Conservation (phyloP, 2,888 invertebrate genomes). For the Sepiola atlantica region DNA sequence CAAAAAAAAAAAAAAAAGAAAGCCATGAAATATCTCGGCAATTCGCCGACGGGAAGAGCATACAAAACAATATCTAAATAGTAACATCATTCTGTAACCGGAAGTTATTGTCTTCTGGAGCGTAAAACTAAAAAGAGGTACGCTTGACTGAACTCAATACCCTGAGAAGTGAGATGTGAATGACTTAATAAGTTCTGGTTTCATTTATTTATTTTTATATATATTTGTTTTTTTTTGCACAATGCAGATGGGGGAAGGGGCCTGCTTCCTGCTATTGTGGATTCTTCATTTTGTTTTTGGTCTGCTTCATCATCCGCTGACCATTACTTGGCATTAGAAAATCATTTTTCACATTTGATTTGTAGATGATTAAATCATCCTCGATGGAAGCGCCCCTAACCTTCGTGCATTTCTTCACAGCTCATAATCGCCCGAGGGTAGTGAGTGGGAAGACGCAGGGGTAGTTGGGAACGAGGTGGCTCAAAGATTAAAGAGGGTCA, state of each 20-base stretch:
- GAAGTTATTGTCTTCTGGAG: neutral
- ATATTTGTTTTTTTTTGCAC: neutral
- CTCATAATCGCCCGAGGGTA: neutral
- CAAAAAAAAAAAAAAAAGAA: neutral
- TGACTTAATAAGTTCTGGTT: neutral
- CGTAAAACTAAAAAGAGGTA: constrained; percentile 19
- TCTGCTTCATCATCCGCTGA: neutral
- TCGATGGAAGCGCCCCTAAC: neutral
- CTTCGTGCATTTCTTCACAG: neutral
- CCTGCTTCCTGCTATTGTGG: neutral
- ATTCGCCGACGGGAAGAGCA: neutral
- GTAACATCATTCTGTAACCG: constrained; percentile 2
- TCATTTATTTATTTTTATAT: neutral
- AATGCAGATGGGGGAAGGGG: neutral
- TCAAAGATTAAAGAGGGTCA: neutral
- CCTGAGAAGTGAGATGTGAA: constrained; percentile 20
- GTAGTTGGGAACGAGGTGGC: neutral
- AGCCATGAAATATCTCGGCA: neutral
- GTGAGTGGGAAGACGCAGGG: neutral
- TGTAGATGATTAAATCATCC: neutral
- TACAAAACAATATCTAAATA: neutral
- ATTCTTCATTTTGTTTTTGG: neutral
- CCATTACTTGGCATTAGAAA: neutral
- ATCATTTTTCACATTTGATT: constrained; percentile 10
- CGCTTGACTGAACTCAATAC: neutral